Conservation (phyloP, 2,113 vertebrate genomes). For the Bucco capensis region DNA sequence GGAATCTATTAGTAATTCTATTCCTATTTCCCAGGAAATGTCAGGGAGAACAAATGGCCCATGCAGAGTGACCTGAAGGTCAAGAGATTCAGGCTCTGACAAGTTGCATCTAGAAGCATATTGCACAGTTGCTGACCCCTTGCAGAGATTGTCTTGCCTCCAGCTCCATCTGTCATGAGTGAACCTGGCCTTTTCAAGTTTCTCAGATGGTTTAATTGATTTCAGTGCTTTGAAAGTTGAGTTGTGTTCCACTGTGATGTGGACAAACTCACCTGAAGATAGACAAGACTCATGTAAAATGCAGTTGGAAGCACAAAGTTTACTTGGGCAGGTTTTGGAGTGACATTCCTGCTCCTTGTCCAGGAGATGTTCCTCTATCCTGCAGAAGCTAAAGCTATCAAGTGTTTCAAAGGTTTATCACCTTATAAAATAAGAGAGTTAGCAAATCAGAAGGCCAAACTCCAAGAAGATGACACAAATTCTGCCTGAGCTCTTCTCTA, state of each 20-base stretch:
- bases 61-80: not conserved
- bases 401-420: not conserved
- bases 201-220: not conserved
- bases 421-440: not conserved
- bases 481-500: not conserved
- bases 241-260: not conserved
- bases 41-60: conserved; percentile 16
- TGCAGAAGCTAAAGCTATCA: not conserved
- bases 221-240: not conserved
- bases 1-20: conserved; percentile 4
- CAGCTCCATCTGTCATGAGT: not conserved
- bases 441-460: not conserved
- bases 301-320: not conserved
- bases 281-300: not conserved
- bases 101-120: not conserved
- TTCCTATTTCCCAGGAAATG: conserved; percentile 29
- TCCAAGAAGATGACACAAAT: not conserved
- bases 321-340: not conserved
- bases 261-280: not conserved
- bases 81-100: not conserved
- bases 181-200: not conserved
- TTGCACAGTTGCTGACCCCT: not conserved
- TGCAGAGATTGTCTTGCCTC: not conserved
- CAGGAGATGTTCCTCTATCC: not conserved
- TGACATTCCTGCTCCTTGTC: not conserved